These are phyloP conservation scores for Galleria mellonella DNA, from an alignment of 1,140 invertebrate genomes.

Conservation along the genomic window DNA sequence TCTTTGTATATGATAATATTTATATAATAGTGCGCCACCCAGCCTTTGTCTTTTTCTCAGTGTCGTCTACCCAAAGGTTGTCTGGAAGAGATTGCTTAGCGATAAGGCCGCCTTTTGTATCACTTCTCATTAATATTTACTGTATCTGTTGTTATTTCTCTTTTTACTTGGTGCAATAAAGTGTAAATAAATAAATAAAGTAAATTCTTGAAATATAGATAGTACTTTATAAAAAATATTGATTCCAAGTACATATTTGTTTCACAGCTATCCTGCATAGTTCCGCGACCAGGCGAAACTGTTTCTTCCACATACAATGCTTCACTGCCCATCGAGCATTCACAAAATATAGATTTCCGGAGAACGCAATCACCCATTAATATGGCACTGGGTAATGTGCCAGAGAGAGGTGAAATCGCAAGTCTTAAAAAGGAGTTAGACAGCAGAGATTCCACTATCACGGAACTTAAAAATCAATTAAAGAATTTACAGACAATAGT, in stretches of 20 bases:
- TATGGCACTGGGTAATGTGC: constrained; percentile 4
- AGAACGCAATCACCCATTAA: constrained; percentile 24
- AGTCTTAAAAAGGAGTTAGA: constrained; percentile 55
- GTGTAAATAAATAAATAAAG: no score
- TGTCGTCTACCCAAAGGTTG: no score
- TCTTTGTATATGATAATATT: no score
- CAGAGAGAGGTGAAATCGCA: constrained; percentile 46
- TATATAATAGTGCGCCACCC: no score
- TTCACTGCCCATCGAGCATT: constrained; percentile 49
- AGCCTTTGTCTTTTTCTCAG: no score
- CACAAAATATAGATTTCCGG: constrained; percentile 15
- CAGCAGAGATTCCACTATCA: constrained; percentile 70
- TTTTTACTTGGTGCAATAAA: no score
- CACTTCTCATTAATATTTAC: no score
- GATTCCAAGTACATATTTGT: not conserved
- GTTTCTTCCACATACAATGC: constrained; percentile 61
- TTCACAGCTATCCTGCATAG: constrained; percentile 33
- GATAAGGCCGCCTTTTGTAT: no score
- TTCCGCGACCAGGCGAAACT: constrained; percentile 46
- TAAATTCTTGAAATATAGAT: no score
- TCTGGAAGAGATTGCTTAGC: no score
- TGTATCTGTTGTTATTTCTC: no score
- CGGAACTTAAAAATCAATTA: constrained; percentile 77
- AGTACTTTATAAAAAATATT: no score
- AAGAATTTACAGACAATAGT: constrained; percentile 76